Conservation (phyloP, 2,113 vertebrate genomes). For the Larimichthys crocea region DNA sequence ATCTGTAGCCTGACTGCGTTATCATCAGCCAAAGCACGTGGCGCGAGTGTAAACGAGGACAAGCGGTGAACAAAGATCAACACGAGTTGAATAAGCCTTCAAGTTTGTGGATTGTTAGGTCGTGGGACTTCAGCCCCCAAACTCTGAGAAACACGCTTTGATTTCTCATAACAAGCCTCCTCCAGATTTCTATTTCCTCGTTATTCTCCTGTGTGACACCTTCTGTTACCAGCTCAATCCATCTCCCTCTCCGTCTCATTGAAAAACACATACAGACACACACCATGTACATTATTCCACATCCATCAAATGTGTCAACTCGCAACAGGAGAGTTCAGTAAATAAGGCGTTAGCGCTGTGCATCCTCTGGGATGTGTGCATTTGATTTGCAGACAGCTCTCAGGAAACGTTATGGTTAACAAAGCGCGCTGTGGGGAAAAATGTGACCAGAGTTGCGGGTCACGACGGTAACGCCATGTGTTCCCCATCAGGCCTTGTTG, state of each 20-base stretch:
- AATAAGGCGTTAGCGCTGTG: conserved; percentile 15
- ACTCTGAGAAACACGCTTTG: conserved; percentile 9
- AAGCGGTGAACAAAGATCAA: conserved; percentile 19
- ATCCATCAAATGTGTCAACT: conserved; percentile 1
- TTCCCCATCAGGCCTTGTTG: conserved; percentile 71
- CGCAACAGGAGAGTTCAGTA: not conserved
- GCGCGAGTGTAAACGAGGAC: conserved; percentile 5
- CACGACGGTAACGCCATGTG: conserved; percentile 65
- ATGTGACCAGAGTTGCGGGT: conserved; percentile 56
- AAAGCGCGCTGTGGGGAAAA: conserved; percentile 37
- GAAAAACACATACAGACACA: conserved; percentile 24
- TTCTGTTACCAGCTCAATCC: not conserved
- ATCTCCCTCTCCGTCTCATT: conserved; percentile 14
- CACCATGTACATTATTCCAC: not conserved
- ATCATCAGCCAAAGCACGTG: conserved; percentile 26
- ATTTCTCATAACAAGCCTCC: not conserved
- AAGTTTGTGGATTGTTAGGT: not conserved
- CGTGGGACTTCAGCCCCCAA: not conserved
- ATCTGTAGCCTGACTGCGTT: conserved; percentile 26
- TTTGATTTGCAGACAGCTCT: conserved; percentile 41
- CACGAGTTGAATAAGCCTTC: conserved; percentile 19
- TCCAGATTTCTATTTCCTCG: not conserved
- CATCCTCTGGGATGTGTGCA: not conserved
- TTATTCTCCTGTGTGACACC: conserved; percentile 2
- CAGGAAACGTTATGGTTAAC: conserved; percentile 31